Evolutionary conservation across 2,888 invertebrate genomes (phyloP).

Genomic region (Corbicula japonica): DNA sequence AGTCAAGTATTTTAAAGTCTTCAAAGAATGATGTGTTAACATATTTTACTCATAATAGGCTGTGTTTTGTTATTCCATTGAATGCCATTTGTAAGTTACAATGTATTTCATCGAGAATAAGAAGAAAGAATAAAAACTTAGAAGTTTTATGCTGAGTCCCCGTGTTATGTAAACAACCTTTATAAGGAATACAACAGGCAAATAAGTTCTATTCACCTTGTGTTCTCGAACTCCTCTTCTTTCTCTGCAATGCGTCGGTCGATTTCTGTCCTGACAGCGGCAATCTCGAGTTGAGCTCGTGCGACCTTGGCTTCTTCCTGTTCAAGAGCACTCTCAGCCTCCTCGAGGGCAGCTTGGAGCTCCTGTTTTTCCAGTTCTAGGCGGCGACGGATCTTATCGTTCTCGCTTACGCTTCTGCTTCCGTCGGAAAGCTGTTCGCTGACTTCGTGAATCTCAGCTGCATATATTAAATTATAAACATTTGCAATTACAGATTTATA

Average conservation of each 20-base stretch:
- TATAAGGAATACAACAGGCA: background rate
- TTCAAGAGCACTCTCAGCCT: constrained; percentile 99
- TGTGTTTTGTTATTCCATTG: background rate
- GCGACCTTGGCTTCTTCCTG: constrained; percentile 98
- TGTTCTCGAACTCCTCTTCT: constrained; percentile 99
- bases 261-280: constrained; percentile 99
- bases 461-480: constrained; percentile 2
- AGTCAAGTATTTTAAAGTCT: background rate
- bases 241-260: constrained; percentile 99
- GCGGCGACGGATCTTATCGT: constrained; percentile 99
- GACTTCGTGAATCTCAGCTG: constrained; percentile 99
- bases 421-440: constrained; percentile 99
- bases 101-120: background rate
- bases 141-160: background rate
- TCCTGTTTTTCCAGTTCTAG: constrained; percentile 99
- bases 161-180: background rate
- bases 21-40: background rate
- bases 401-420: constrained; percentile 99
- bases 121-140: background rate
- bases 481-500: background rate
- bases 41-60: background rate
- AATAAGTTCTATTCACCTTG: constrained; percentile 87
- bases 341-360: constrained; percentile 99
- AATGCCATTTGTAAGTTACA: background rate
- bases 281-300: constrained; percentile 98